These are phyloP conservation scores for Grapholita molesta DNA, from an alignment of 1,140 invertebrate species.

Conservation along the genomic window DNA sequence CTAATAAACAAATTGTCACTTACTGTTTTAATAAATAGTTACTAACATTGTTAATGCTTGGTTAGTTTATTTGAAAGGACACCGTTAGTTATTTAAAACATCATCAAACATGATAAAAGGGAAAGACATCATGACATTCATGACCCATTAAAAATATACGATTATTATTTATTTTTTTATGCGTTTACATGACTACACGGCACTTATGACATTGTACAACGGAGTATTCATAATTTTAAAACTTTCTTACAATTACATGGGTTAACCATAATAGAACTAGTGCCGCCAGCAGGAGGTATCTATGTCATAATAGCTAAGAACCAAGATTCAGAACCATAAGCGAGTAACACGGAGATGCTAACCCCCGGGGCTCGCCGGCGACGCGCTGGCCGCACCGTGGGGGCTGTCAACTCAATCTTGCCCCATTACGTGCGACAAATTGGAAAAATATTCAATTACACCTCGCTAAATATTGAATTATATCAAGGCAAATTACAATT, in stretches of 20 bases:
- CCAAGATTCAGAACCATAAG: background rate
- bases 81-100: too few relatives aligned
- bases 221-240: background rate
- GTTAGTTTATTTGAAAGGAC: too few relatives aligned
- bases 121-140: too few relatives aligned
- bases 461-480: conserved; percentile 75
- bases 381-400: conserved; percentile 36
- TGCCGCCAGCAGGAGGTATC: background rate
- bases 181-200: too few relatives aligned
- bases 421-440: conserved; percentile 77
- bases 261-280: background rate
- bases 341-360: conserved; percentile 19
- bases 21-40: too few relatives aligned
- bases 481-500: conserved; percentile 75
- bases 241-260: background rate
- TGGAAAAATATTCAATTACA: conserved; percentile 79
- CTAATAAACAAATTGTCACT: too few relatives aligned
- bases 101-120: too few relatives aligned
- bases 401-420: conserved; percentile 76
- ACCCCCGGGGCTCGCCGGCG: conserved; percentile 29
- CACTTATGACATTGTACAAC: background rate
- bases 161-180: too few relatives aligned
- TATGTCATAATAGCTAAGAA: background rate
- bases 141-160: too few relatives aligned
- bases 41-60: too few relatives aligned